phyloP scores from a whole-genome alignment of 1,140 invertebrate species.

The Triops cancriformis region DNA sequence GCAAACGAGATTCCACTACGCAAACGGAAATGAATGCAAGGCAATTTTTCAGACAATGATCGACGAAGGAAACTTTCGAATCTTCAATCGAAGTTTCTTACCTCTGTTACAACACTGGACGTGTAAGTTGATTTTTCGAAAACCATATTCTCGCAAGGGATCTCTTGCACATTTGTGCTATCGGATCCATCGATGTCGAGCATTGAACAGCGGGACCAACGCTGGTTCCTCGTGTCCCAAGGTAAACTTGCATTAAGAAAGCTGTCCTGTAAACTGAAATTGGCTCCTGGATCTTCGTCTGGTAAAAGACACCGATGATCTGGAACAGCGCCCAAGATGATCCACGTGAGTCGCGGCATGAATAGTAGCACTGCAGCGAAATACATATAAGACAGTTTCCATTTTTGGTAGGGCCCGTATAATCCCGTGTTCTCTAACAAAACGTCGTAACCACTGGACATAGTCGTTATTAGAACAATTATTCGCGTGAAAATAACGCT shows the following conservation, averaged over 20 bases:
- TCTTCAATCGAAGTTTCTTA: no score
- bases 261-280: neutral
- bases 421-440: neutral
- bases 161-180: no score
- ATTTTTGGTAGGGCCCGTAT: neutral
- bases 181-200: neutral
- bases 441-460: neutral
- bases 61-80: no score
- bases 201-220: neutral
- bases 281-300: neutral
- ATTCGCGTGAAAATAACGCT: no score
- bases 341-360: neutral
- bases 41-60: no score
- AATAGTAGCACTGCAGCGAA: neutral
- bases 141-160: neutral
- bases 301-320: neutral
- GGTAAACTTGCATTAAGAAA: neutral
- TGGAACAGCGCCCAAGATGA: neutral
- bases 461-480: no score
- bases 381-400: neutral
- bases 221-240: neutral
- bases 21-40: neutral
- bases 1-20: neutral
- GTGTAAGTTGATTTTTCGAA: neutral
- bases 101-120: neutral